phyloP scores from a whole-genome alignment of 2,797 vertebrate genomes.

The Macroramphosus scolopax region DNA sequence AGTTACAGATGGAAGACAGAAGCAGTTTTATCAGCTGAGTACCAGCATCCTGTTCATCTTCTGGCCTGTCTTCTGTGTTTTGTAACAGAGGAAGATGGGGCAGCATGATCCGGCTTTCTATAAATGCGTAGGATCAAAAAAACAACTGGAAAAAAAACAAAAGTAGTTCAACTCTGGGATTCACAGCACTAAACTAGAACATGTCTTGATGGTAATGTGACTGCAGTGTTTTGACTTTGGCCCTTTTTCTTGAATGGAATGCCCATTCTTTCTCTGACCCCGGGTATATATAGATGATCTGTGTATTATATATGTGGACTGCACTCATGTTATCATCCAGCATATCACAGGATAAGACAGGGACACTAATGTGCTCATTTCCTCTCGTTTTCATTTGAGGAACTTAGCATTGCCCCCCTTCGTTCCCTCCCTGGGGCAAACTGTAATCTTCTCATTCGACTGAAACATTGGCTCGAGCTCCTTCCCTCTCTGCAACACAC shows the following conservation, averaged over 20 bases:
- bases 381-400: constrained; percentile 59
- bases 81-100: constrained; percentile 6
- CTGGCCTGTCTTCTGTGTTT: constrained; percentile 25
- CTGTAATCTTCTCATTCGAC: constrained; percentile 54
- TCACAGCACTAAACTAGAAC: constrained; percentile 5
- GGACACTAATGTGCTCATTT: constrained; percentile 48
- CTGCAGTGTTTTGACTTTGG: constrained; percentile 10
- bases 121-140: constrained; percentile 13
- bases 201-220: too few species aligned
- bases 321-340: constrained; percentile 20
- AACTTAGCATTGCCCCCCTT: constrained; percentile 19
- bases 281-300: constrained; percentile 22
- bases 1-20: constrained; percentile 52
- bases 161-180: not conserved
- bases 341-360: constrained; percentile 11
- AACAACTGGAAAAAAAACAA: too few species aligned
- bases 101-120: constrained; percentile 2
- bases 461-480: constrained; percentile 44
- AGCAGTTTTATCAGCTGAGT: constrained; percentile 59
- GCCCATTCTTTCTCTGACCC: not conserved
- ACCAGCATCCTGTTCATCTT: constrained; percentile 20
- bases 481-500: constrained; percentile 44
- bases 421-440: constrained; percentile 41
- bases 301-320: constrained; percentile 17
- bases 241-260: constrained; percentile 1